Base-by-base conservation (phyloP, 1,140 invertebrate species). In the Ectropis grisescens region DNA sequence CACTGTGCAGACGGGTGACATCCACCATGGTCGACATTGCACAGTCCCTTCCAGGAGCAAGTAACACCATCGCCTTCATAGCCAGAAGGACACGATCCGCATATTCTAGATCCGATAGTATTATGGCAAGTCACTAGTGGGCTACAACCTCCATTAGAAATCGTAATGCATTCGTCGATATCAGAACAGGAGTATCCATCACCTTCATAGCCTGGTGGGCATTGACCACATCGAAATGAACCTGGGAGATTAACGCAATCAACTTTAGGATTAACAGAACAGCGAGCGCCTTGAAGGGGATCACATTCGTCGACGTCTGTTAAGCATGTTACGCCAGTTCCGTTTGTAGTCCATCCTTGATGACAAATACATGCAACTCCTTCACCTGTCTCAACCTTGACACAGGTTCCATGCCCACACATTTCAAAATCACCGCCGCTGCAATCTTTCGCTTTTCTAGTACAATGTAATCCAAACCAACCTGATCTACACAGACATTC, bases 121-220 rank as follows among this genome's bases (percentile, higher is more conserved):
- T 98, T 98, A 13, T 92, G 87, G 67, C 96, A 98, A 35, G 90
- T 82, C 0, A 97, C 96, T 36, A 83, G 72, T 0, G 95, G 95
- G 42, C 92, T 97, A 65, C 96, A 98, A 5, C 96, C 96, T 1
- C 96, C 96, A 72, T 95, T 95, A 48, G 92, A 89, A 5, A 87
- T 82, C 1, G 67, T 66, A 10, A 84, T 61, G 74, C 95, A 98
- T 82, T 98, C 95, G 60, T 98, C 89, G 13, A 97, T 87, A 62
- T 98, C 96, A 0, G 75, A 71, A 68, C 96, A 98, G 22, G 85
- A 87, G 52, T 89, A 90, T 0, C 96, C 96, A 83, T 95, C 94
- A 14, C 96, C 96, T 19, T 89, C 88, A 54, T 92, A 96, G 10
- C 94, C 92, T 85, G 53, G 4, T 9, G 94, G 93, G 81, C 95